phyloP scores from a whole-genome alignment of 2,888 invertebrate genomes.

The Drosophila recens region DNA sequence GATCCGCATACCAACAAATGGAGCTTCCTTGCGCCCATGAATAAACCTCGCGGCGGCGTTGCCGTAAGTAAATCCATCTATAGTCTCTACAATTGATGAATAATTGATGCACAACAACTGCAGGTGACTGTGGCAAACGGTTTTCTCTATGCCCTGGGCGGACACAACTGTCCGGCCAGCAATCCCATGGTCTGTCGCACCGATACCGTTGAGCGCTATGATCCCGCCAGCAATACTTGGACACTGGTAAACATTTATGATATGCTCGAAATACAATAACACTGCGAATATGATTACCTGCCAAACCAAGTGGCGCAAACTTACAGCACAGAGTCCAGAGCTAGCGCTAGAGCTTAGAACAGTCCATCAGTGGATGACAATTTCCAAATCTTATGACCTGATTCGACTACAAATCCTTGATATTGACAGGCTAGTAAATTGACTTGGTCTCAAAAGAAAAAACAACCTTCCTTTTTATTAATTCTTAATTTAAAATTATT shows the following conservation, averaged over 20 bases:
- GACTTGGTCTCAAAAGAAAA: too few species aligned
- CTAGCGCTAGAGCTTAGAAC: too few species aligned
- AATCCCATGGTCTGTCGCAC: slow-evolving; percentile 93
- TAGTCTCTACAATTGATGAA: too few species aligned
- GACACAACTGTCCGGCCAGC: slow-evolving; percentile 96
- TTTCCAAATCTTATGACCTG: not conserved
- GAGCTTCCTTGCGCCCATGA: slow-evolving; percentile 95
- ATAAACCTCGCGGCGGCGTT: slow-evolving; percentile 93
- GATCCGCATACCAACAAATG: slow-evolving; percentile 91
- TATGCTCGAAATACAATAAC: not conserved
- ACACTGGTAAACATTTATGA: slow-evolving; percentile 86
- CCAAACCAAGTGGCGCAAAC: too few species aligned
- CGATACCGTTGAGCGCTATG: slow-evolving; percentile 95
- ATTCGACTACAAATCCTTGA: too few species aligned
- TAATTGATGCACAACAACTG: not conserved
- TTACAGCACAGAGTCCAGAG: too few species aligned
- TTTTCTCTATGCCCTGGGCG: slow-evolving; percentile 95
- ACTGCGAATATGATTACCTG: too few species aligned
- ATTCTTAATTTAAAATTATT: too few species aligned
- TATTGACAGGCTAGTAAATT: too few species aligned
- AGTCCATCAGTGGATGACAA: not conserved
- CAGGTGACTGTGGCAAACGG: slow-evolving; percentile 93
- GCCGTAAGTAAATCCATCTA: slow-evolving; percentile 87
- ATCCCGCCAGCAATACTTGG: slow-evolving; percentile 93
- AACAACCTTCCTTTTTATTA: too few species aligned